Percentiles rank a stretch among this genome's conserved stretches.
Evolutionary conservation across 2,797 vertebrate genomes (phyloP).

Genomic region (Betta splendens): DNA sequence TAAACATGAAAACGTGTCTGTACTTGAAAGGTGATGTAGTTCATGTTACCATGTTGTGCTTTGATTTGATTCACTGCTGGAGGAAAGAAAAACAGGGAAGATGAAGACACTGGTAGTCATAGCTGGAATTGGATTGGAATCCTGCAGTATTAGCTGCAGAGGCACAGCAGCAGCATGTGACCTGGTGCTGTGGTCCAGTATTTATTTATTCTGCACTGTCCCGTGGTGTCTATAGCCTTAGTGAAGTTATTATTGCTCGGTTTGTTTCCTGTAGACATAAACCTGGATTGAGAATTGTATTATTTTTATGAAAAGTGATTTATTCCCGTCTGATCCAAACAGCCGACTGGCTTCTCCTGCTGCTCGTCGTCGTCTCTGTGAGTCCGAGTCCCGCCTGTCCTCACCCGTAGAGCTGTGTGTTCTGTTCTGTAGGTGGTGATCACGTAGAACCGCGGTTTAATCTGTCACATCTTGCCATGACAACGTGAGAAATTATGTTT

Average conservation of each 20-base stretch:
- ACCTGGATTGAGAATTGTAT: slow-evolving; percentile 32
- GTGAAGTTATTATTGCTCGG: slow-evolving; percentile 29
- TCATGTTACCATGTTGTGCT: slow-evolving; percentile 72
- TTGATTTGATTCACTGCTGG: slow-evolving; percentile 57
- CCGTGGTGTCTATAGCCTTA: slow-evolving; percentile 48
- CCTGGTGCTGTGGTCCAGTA: slow-evolving; percentile 29
- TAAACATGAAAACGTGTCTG: slow-evolving; percentile 57
- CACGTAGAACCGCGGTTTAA: slow-evolving; percentile 38
- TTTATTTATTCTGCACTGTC: slow-evolving; percentile 45
- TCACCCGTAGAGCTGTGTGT: slow-evolving; percentile 46
- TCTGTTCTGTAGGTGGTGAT: slow-evolving; percentile 54
- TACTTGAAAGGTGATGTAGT: slow-evolving; percentile 67
- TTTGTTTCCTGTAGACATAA: slow-evolving; percentile 36
- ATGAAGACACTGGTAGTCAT: slow-evolving; percentile 23
- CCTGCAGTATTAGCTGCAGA: slow-evolving; percentile 28
- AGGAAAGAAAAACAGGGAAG: slow-evolving; percentile 10
- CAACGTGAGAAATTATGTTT: slow-evolving; percentile 47
- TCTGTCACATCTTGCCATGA: slow-evolving; percentile 65
- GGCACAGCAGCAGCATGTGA: slow-evolving; percentile 27
- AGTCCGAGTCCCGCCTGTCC: slow-evolving; percentile 46
- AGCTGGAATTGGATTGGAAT: slow-evolving; percentile 38
- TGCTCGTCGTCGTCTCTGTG: slow-evolving; percentile 25
- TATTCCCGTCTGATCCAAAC: slow-evolving; percentile 26
- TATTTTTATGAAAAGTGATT: slow-evolving; percentile 14
- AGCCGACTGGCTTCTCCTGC: slow-evolving; percentile 18